Evolutionary conservation across 2,888 invertebrate genomes (phyloP), one percentile per base, ranked within the genome.

Genomic region (Mystacides longicornis): DNA sequence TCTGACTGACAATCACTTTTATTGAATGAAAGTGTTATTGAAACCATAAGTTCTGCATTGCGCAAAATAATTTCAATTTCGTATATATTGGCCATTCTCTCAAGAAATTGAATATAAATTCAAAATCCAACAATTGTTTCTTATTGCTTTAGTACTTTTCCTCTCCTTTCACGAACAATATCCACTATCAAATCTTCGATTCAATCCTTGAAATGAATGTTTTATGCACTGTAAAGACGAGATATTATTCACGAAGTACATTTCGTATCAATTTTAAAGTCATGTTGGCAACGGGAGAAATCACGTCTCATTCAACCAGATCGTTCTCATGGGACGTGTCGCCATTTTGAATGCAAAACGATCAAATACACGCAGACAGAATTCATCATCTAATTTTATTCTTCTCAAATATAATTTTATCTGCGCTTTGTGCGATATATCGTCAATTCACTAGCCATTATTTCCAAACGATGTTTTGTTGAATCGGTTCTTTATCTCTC

Each of bases 261-360:
- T 48, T 53, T 37, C 48, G 27, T 52, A 49, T 56, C 59, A 59
- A 59, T 59, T 59, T 33, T 27, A 51, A 31, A 23, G 22, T 27
- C 31, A 51, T 43, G 52, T 22, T 51, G 54, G 52, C 19, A 27
- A 33, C 49, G 27, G 16, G 42, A 45, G 43, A 55, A 58, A 60
- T 57, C 60, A 57, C 58, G 60, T 60, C 48, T 48, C 52, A 48
- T 54, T 52, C 55, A 48, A 27, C 52, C 51, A 51, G 56, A 60
- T 57, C 52, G 58, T 54, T 55, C 55, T 43, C 60, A 27, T 22
- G 55, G 52, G 57, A 55, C 58, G 58, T 58, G 60, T 54, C 43
- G 48, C 51, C 56, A 58, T 60, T 58, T 54, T 33, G 50, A 51
- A 58, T 58, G 52, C 54, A 58, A 58, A 58, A 52, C 56, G 56